Conservation (phyloP, 2,113 vertebrate species). For the Lycaon pictus region DNA sequence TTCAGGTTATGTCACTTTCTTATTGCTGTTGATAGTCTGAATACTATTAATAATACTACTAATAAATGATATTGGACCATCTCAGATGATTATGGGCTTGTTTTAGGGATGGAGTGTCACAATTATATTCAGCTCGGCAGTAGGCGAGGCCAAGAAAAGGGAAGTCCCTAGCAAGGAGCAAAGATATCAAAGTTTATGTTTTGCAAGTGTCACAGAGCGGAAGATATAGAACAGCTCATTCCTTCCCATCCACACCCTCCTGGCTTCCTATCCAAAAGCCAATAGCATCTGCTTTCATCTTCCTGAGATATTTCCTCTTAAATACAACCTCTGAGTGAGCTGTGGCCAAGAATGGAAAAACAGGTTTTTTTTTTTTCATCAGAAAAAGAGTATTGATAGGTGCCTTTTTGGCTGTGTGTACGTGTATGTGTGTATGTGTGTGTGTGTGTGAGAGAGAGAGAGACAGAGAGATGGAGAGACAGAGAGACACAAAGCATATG, state of each 20-base stretch:
- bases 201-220: not conserved
- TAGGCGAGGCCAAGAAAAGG: not conserved
- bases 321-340: not conserved
- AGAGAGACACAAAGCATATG: not conserved
- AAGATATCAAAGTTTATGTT: not conserved
- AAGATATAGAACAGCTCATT: not conserved
- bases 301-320: not conserved
- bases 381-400: not conserved
- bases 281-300: not conserved
- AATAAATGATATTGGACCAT: not conserved
- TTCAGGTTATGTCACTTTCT: not conserved
- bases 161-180: not conserved
- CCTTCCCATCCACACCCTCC: not conserved
- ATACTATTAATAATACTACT: not conserved
- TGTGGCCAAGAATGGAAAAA: not conserved
- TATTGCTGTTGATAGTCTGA: not conserved
- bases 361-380: not conserved
- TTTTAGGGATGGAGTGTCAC: not conserved
- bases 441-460: not conserved
- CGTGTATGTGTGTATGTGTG: not conserved
- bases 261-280: not conserved
- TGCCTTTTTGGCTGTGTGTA: not conserved
- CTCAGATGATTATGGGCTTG: not conserved
- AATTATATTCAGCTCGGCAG: not conserved
- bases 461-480: too few species aligned